Conservation (phyloP, 2,888 invertebrate species). For the Amiota mariae region DNA sequence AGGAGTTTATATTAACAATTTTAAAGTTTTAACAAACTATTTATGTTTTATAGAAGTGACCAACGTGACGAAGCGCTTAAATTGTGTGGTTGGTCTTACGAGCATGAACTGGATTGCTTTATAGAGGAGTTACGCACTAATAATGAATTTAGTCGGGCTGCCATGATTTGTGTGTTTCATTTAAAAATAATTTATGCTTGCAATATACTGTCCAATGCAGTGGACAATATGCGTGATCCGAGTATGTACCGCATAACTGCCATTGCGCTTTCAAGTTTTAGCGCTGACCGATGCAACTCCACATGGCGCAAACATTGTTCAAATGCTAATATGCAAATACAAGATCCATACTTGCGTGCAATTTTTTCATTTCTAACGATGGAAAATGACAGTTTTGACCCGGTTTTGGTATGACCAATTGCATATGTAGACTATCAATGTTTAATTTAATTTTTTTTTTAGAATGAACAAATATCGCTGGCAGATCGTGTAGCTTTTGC, state of each 20-base stretch:
- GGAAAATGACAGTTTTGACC: conserved; percentile 83
- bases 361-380: conserved; percentile 93
- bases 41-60: conserved; percentile 75
- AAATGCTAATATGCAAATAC: conserved; percentile 82
- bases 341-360: conserved; percentile 92
- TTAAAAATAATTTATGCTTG: conserved; percentile 88
- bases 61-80: conserved; percentile 84
- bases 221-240: conserved; percentile 72
- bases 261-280: conserved; percentile 89
- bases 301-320: conserved; percentile 86
- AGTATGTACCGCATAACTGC: conserved; percentile 76
- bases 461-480: conserved; percentile 90
- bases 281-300: conserved; percentile 83
- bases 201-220: conserved; percentile 86
- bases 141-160: conserved; percentile 85
- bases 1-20: conserved; percentile 25
- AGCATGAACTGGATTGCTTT: conserved; percentile 80
- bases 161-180: conserved; percentile 93
- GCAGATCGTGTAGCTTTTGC: conserved; percentile 94
- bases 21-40: background rate
- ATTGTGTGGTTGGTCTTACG: conserved; percentile 92
- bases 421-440: background rate
- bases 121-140: conserved; percentile 83
- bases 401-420: conserved; percentile 79
- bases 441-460: background rate